Percentiles rank a stretch among this genome's conserved stretches.
phyloP scores from a whole-genome alignment of 2,113 vertebrate species.

The Onychostruthus taczanowskii region DNA sequence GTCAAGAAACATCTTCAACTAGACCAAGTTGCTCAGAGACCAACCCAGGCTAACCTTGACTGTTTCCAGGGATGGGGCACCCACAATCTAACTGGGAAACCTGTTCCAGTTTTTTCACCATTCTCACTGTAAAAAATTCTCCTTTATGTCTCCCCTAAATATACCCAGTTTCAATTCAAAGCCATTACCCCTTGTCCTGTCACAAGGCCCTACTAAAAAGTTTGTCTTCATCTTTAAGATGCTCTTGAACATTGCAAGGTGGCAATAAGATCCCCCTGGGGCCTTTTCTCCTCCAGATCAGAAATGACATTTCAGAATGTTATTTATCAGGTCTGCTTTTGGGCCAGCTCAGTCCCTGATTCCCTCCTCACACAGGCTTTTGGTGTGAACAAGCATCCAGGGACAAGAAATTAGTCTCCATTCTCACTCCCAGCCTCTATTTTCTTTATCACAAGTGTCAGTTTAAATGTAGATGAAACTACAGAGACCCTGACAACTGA shows the following conservation, averaged over 20 bases:
- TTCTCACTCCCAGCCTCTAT: neutral
- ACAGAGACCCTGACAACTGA: neutral
- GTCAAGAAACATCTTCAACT: neutral
- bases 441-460: neutral
- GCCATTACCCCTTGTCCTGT: neutral
- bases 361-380: neutral
- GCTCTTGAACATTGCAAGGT: neutral
- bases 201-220: neutral
- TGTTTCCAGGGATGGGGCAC: neutral
- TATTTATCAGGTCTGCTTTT: neutral
- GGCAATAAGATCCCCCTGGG: neutral
- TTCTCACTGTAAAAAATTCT: fast-evolving
- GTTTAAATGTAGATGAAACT: neutral
- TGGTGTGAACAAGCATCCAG: neutral
- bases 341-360: neutral
- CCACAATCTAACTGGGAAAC: neutral
- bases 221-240: neutral
- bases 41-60: neutral
- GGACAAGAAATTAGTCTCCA: neutral
- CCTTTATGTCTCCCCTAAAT: neutral
- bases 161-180: neutral
- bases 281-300: neutral
- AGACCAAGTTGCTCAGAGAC: neutral
- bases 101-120: neutral
- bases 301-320: neutral